Percentiles rank a stretch among this genome's conserved stretches.
These are phyloP conservation scores for Heteropelma amictum DNA, from an alignment of 2,888 invertebrate genomes.

Conservation along the genomic window DNA sequence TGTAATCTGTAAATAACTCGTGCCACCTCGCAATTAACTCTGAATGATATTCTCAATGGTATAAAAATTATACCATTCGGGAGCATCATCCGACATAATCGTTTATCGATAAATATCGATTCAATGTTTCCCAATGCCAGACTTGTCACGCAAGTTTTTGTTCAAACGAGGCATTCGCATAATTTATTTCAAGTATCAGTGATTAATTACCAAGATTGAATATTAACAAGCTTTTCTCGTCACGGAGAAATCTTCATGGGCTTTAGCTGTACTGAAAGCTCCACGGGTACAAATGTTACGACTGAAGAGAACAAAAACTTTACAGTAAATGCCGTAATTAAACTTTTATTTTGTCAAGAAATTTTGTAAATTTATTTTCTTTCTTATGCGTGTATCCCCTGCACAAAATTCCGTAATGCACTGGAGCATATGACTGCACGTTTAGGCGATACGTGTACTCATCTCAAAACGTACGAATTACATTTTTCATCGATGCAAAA, in stretches of 20 bases:
- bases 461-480: not conserved
- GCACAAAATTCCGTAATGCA: constrained; percentile 48
- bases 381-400: constrained; percentile 24
- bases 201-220: not conserved
- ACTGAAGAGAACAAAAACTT: not conserved
- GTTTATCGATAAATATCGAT: not conserved
- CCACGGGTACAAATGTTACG: not conserved
- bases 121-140: constrained; percentile 39
- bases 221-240: not conserved
- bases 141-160: constrained; percentile 55
- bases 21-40: constrained; percentile 32
- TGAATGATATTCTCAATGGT: constrained; percentile 45
- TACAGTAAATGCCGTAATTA: constrained; percentile 51
- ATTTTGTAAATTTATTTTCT: constrained; percentile 29
- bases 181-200: not conserved
- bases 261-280: no score
- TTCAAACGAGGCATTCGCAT: constrained; percentile 45
- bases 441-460: constrained; percentile 6
- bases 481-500: not conserved
- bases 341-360: constrained; percentile 49
- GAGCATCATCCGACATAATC: constrained; percentile 24
- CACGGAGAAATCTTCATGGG: no score
- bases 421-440: constrained; percentile 29
- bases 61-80: constrained; percentile 44
- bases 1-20: constrained; percentile 5